These are phyloP conservation scores for Oxycera nigricornis DNA, from an alignment of 2,888 invertebrate species.

Conservation along the genomic window DNA sequence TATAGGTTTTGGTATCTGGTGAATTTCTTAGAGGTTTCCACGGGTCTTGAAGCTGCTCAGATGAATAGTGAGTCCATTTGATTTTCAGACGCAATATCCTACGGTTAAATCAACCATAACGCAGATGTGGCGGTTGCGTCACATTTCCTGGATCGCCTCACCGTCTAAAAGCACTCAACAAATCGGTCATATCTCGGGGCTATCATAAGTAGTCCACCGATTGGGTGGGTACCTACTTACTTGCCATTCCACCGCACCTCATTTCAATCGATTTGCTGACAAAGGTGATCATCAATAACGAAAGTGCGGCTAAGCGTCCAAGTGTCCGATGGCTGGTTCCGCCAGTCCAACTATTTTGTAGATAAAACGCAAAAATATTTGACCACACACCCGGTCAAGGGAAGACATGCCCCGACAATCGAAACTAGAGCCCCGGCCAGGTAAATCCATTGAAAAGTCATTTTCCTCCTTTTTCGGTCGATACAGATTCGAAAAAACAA, in stretches of 20 bases:
- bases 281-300: conserved; percentile 30
- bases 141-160: conserved; percentile 1
- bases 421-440: conserved; percentile 42
- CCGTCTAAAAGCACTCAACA: conserved; percentile 26
- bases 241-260: conserved; percentile 17
- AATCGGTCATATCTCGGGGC: conserved; percentile 20
- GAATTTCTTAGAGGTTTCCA: too few relatives aligned
- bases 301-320: not conserved
- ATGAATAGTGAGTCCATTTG: too few relatives aligned
- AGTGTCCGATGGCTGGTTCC: not conserved
- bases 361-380: conserved; percentile 44
- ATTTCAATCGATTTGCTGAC: conserved; percentile 2
- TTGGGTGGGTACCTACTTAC: conserved; percentile 22
- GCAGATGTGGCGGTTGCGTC: too few relatives aligned
- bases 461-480: conserved; percentile 31
- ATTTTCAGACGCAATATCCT: too few relatives aligned
- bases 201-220: conserved; percentile 32
- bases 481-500: not conserved
- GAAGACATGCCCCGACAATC: conserved; percentile 24
- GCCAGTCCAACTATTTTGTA: conserved; percentile 33
- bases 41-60: too few relatives aligned
- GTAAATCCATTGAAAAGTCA: conserved; percentile 28
- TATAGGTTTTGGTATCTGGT: too few relatives aligned
- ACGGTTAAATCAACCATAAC: too few relatives aligned
- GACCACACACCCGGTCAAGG: conserved; percentile 43